Evolutionary conservation across 2,797 vertebrate genomes (phyloP), one percentile per base, ranked within the genome.

Genomic region (Myiotriccus ornatus): DNA sequence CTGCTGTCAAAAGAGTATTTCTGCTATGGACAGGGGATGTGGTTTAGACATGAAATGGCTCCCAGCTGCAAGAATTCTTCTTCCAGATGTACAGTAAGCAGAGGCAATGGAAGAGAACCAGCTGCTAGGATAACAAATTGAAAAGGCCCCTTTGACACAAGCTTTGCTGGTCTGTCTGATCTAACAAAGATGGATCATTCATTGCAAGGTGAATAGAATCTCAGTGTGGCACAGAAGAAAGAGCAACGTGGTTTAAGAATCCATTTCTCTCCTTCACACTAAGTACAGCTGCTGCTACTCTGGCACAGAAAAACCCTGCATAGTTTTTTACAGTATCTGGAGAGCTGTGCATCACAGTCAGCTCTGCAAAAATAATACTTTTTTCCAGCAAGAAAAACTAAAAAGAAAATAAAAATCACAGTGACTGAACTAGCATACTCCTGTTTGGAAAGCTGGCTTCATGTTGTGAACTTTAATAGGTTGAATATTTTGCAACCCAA

Each of bases 1-100:
- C 89, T 87, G 84, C 47, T 95, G 91, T 96, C 93, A 96, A 93
- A 93, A 82, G 95, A 90, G 94, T 97, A 97, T 91, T 97, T 97
- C 75, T 97, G 93, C 96, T 97, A 97, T 88, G 84, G 94, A 97
- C 74, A 76, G 71, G 96, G 96, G 90, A 92, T 97, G 90, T 97
- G 96, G 91, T 94, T 96, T 96, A 97, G 96, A 97, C 96, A 85
- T 89, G 95, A 98, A 98, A 98, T 97, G 96, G 94, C 97, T 98
- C 96, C 97, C 98, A 98, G 98, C 98, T 98, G 98, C 96, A 94
- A 94, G 93, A 97, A 97, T 91, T 73, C 94, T 93, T 96, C 96
- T 93, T 97, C 90, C 96, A 98, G 97, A 98, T 97, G 96, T 95
- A 98, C 95, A 97, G 96, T 96, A 97, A 95, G 97, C 95, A 97